These are phyloP conservation scores for Ascaphus truei DNA, from an alignment of 2,113 vertebrate species.

Conservation along the genomic window DNA sequence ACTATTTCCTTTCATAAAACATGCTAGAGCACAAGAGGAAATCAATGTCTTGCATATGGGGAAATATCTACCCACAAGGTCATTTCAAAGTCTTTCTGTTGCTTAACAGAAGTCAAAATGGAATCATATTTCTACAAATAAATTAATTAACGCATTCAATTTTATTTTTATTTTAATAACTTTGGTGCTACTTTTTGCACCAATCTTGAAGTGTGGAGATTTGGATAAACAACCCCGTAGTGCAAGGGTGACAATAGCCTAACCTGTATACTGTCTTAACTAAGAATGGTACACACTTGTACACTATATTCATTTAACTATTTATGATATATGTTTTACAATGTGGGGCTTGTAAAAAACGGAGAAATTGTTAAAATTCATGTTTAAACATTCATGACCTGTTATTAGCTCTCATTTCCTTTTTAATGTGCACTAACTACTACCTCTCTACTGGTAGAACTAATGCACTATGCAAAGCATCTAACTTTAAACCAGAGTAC, in stretches of 20 bases:
- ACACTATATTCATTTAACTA: neutral
- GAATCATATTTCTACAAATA: too few relatives aligned
- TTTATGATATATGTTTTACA: conserved; percentile 30
- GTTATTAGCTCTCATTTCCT: conserved; percentile 55
- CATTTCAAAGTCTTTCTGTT: too few relatives aligned
- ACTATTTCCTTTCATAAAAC: too few relatives aligned
- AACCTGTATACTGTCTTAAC: neutral
- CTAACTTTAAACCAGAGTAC: conserved; percentile 42
- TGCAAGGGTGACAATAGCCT: neutral
- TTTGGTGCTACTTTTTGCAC: too few relatives aligned
- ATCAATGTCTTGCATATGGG: too few relatives aligned
- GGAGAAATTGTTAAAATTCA: conserved; percentile 36
- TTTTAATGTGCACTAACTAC: conserved; percentile 64
- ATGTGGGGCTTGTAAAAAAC: conserved; percentile 36
- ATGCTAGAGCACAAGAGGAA: too few relatives aligned
- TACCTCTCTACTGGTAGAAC: neutral
- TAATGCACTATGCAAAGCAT: conserved; percentile 38
- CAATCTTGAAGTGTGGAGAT: too few relatives aligned
- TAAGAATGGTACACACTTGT: neutral
- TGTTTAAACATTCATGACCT: conserved; percentile 66
- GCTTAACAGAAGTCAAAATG: too few relatives aligned
- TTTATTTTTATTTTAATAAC: too few relatives aligned
- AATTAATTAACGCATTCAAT: too few relatives aligned
- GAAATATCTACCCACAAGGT: too few relatives aligned
- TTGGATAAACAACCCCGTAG: too few relatives aligned